Evolutionary conservation across 1,140 invertebrate genomes (phyloP).

Genomic region (Aleiodes sp.): DNA sequence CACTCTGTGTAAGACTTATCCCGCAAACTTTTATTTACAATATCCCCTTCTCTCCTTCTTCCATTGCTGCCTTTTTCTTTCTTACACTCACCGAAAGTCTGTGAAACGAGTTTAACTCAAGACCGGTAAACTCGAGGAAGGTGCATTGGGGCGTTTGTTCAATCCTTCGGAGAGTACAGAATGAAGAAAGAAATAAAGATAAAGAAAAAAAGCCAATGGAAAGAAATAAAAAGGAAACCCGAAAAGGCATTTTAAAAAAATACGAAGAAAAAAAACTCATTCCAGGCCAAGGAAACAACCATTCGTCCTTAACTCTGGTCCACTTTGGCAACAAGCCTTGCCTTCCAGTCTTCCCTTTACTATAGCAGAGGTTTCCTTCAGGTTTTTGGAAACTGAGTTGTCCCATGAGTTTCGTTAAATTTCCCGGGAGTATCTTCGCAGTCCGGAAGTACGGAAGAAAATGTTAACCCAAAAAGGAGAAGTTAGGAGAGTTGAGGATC

Average conservation of each 20-base stretch:
- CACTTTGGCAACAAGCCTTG: conserved; percentile 28
- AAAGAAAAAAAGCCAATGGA: neutral
- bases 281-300: neutral
- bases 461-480: neutral
- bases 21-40: conserved; percentile 37
- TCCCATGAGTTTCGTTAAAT: conserved; percentile 30
- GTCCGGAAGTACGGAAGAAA: conserved; percentile 15
- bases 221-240: neutral
- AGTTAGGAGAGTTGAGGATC: neutral
- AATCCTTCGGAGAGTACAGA: neutral
- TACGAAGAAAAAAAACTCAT: conserved; percentile 13
- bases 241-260: too few relatives aligned
- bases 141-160: conserved; percentile 1
- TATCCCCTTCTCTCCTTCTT: conserved; percentile 12
- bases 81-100: neutral
- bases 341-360: neutral
- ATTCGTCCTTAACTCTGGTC: conserved; percentile 30
- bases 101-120: conserved; percentile 4
- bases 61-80: neutral
- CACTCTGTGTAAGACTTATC: neutral
- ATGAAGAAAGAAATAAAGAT: conserved; percentile 9
- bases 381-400: conserved; percentile 16
- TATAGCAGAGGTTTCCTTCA: neutral
- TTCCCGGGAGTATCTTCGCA: conserved; percentile 26
- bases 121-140: conserved; percentile 19